phyloP scores from a whole-genome alignment of 1,140 invertebrate species.

The Zeugodacus cucurbitae region DNA sequence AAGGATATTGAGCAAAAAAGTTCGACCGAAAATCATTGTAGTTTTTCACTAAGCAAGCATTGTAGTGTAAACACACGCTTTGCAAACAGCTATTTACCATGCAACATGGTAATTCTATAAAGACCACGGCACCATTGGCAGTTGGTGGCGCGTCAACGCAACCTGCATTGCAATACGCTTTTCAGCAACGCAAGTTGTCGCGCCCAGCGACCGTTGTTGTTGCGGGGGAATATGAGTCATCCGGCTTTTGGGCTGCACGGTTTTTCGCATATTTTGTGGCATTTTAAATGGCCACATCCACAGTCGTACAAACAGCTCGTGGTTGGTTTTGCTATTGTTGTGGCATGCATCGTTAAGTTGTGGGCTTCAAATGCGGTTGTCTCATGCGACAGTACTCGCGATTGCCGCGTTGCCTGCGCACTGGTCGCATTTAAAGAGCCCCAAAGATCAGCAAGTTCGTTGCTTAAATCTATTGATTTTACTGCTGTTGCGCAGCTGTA shows the following conservation, averaged over 20 bases:
- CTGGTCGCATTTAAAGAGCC: no score
- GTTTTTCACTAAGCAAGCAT: background rate
- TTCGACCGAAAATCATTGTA: background rate
- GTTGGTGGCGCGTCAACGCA: background rate
- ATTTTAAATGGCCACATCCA: no score
- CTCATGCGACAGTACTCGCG: no score
- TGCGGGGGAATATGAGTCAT: background rate
- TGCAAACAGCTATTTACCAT: conserved; percentile 23
- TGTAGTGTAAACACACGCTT: background rate
- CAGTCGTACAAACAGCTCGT: no score
- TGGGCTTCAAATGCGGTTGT: no score
- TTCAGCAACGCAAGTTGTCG: background rate
- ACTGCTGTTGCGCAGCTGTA: background rate
- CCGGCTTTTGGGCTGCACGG: background rate
- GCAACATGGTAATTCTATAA: conserved; percentile 27
- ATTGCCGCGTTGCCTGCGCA: no score
- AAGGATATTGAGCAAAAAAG: conserved; percentile 1
- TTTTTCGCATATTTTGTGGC: background rate
- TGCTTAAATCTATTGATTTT: no score
- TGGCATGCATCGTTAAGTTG: no score
- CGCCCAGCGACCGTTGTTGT: background rate
- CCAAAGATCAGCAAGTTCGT: no score
- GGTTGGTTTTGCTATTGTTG: no score
- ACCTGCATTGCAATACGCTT: background rate
- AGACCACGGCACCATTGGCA: background rate